Percentiles rank a stretch among this genome's conserved stretches.
These are phyloP conservation scores for Butorides virescens DNA, from an alignment of 2,113 vertebrate species.

Conservation along the genomic window DNA sequence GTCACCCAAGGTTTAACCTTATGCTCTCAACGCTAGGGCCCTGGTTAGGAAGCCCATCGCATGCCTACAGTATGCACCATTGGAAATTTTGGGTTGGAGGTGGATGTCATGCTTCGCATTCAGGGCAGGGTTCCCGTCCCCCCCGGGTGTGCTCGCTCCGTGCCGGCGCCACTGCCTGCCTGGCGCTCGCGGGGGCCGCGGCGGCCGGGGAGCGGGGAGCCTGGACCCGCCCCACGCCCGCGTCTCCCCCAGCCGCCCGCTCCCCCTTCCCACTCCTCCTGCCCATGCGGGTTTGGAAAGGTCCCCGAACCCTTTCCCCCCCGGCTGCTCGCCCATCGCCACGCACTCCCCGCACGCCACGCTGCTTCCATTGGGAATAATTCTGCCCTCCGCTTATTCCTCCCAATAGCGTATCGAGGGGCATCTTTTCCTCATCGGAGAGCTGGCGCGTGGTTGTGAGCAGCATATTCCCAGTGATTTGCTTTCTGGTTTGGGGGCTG, in stretches of 20 bases:
- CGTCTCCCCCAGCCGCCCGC: background rate
- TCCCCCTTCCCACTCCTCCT: background rate
- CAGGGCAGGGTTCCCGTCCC: background rate
- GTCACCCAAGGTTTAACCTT: slow-evolving; percentile 16
- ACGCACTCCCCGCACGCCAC: accelerated
- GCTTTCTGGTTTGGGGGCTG: background rate
- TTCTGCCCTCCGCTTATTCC: background rate
- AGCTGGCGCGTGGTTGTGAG: background rate
- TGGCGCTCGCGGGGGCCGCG: accelerated
- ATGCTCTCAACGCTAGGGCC: background rate
- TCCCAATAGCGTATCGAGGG: background rate
- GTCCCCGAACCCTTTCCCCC: background rate
- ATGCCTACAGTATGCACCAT: background rate
- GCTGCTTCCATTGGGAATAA: background rate
- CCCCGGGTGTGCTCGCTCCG: accelerated
- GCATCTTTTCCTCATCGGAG: background rate
- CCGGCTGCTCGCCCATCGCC: accelerated
- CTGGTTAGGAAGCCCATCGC: background rate
- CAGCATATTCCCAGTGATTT: background rate
- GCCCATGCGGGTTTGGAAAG: background rate
- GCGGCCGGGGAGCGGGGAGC: background rate
- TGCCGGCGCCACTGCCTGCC: background rate
- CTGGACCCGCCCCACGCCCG: accelerated
- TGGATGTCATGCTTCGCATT: background rate
- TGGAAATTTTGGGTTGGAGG: background rate